These are phyloP conservation scores for Sitta europaea DNA, from an alignment of 2,113 vertebrate species.

Conservation along the genomic window DNA sequence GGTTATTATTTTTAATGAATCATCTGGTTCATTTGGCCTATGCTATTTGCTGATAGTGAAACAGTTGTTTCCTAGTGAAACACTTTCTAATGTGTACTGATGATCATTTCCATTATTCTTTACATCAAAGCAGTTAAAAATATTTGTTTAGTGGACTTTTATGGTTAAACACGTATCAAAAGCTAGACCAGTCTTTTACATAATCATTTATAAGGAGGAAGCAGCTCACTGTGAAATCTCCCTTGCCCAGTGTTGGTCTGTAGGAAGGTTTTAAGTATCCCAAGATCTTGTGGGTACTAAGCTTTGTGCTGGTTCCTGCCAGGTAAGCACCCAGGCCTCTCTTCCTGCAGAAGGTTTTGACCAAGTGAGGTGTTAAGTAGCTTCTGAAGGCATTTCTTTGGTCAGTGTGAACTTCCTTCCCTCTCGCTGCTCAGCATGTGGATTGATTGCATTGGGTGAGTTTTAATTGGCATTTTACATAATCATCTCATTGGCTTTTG, in stretches of 20 bases:
- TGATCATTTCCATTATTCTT: background rate
- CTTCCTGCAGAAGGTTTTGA: background rate
- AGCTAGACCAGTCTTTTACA: background rate
- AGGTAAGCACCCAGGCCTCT: background rate
- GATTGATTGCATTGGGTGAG: background rate
- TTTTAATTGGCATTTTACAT: background rate
- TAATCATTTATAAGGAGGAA: slow-evolving; percentile 7
- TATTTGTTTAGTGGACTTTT: background rate
- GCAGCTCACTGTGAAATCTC: background rate
- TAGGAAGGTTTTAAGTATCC: background rate
- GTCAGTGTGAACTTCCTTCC: background rate
- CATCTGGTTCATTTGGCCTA: background rate
- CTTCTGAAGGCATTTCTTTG: background rate
- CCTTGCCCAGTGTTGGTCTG: background rate
- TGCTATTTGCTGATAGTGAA: slow-evolving; percentile 10
- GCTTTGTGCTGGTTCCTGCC: background rate
- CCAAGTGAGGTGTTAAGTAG: background rate
- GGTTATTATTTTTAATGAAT: background rate
- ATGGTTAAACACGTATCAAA: slow-evolving; percentile 4
- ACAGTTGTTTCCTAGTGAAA: background rate
- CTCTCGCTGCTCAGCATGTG: background rate
- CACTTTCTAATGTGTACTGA: background rate
- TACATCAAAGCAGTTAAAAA: slow-evolving; percentile 2
- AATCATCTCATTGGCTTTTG: background rate
- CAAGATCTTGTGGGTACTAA: background rate